phyloP scores from a whole-genome alignment of 2,797 vertebrate species.

The Geotria australis region DNA sequence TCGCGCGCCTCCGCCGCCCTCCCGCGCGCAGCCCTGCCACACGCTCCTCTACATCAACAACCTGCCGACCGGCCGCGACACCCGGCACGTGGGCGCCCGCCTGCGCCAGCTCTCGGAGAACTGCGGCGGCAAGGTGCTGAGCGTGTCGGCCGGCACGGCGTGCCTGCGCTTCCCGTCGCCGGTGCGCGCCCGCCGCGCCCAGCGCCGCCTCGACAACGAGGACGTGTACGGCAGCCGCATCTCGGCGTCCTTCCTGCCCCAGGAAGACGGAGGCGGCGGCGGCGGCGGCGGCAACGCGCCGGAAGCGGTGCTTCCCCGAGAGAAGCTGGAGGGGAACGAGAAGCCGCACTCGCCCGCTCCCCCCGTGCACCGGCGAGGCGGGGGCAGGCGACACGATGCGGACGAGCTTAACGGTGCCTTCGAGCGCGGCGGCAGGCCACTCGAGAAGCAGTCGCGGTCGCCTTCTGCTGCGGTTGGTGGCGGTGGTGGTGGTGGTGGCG shows the following conservation, averaged over 20 bases:
- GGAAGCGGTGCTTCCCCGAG: neutral
- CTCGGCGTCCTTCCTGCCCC: constrained; percentile 44
- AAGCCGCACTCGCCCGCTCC: neutral
- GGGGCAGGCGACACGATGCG: too few species aligned
- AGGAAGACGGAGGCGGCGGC: constrained; percentile 21
- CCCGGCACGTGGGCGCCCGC: constrained; percentile 58
- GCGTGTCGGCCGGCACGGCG: constrained; percentile 42
- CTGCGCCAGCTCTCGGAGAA: constrained; percentile 84
- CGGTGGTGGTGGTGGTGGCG: too few species aligned
- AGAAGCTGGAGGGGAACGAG: neutral
- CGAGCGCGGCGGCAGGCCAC: too few species aligned
- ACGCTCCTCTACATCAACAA: constrained; percentile 83
- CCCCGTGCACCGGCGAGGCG: neutral
- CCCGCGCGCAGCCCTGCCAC: constrained; percentile 52
- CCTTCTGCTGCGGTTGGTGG: too few species aligned
- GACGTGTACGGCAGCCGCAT: constrained; percentile 79
- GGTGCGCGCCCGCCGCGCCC: constrained; percentile 56
- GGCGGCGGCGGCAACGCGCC: constrained; percentile 1
- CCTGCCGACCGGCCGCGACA: constrained; percentile 59
- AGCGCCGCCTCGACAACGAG: constrained; percentile 88
- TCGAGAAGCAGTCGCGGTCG: too few species aligned
- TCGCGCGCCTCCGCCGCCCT: too few species aligned
- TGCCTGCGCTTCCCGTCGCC: constrained; percentile 62
- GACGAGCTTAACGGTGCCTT: too few species aligned
- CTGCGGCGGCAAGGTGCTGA: constrained; percentile 84